Base-by-base conservation (phyloP, 1,140 invertebrate species). In the Whitmania pigra region DNA sequence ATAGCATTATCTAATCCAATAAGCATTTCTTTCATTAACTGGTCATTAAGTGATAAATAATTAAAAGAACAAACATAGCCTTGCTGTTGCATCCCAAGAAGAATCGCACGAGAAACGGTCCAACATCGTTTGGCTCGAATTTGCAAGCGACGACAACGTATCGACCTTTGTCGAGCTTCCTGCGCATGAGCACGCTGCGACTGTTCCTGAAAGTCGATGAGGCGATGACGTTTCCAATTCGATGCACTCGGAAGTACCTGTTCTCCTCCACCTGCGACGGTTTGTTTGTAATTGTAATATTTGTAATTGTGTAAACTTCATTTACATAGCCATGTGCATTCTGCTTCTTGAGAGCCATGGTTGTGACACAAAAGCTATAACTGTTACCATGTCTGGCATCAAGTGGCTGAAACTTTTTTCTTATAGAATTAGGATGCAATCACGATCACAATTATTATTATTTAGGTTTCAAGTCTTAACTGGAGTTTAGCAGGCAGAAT, bases 71-170 rank as follows among this genome's bases (percentile, higher is more conserved):
- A 77, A 75, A 82, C 81, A 76, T 79, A 67, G 79, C 80, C 29
- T 78, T 76, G 71, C 78, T 80, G 20, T 67, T 63, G n/a, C 72
- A 66, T 69, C 77, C 75, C 9, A 86, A 83, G 76, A 86, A 88
- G 27, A 88, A 78, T 76, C 88, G 78, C 11, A 89, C 76, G 27
- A 88, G 76, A 78, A 86, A 88, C 53, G 84, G 78, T 20, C 81
- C 84, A 67, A 84, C 82, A 71, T 85, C 77, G 31, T 82, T 82
- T 18, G 86, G 82, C 29, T 86, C 84, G 80, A 87, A 88, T 4
- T 87, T 88, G 25, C 85, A 86, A 5, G 87, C 86, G 4, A 88
- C 76, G 17, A 89, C 77, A 6, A 88, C 80, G 79, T 89, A 88
- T 20, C 86, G 80, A 6, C 88, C 88, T 72, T 82, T 81, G 20